Conservation (phyloP, 2,797 vertebrate genomes). For the Babyrousa celebensis region DNA sequence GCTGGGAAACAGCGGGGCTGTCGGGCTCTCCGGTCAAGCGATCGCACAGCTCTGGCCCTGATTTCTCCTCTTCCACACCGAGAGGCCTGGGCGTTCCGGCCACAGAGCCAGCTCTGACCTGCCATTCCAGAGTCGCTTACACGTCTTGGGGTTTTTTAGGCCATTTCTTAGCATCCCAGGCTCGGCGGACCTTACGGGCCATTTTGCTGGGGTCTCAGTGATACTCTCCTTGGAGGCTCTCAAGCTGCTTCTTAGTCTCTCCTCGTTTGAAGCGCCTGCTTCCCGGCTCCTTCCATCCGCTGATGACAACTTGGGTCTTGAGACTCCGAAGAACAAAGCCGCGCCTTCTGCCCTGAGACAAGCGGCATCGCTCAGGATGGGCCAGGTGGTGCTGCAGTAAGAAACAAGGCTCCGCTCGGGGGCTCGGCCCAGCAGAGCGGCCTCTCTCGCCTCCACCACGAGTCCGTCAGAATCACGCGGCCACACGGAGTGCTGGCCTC, state of each 20-base stretch:
- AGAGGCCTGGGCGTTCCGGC: neutral
- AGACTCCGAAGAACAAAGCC: neutral
- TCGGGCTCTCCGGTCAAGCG: neutral
- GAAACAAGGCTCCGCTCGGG: neutral
- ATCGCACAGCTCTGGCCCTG: neutral
- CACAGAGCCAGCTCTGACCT: neutral
- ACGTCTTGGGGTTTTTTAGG: neutral
- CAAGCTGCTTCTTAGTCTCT: neutral
- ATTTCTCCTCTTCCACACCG: constrained; percentile 18
- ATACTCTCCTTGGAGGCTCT: neutral
- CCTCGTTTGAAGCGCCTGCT: neutral
- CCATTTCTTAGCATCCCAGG: neutral
- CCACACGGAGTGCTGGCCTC: neutral
- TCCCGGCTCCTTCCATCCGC: neutral
- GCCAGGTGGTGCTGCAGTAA: neutral
- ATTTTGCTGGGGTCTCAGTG: neutral
- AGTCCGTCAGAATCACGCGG: neutral
- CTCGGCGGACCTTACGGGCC: neutral
- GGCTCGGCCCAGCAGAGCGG: neutral
- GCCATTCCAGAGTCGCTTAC: neutral
- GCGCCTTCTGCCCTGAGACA: neutral
- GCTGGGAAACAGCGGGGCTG: neutral
- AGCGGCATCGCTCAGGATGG: neutral
- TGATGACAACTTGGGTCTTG: neutral
- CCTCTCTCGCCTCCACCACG: neutral